Percentiles rank a stretch among this genome's conserved stretches.
These are phyloP conservation scores for Lasioglossum leucozonium DNA, from an alignment of 2,888 invertebrate species.

Conservation along the genomic window DNA sequence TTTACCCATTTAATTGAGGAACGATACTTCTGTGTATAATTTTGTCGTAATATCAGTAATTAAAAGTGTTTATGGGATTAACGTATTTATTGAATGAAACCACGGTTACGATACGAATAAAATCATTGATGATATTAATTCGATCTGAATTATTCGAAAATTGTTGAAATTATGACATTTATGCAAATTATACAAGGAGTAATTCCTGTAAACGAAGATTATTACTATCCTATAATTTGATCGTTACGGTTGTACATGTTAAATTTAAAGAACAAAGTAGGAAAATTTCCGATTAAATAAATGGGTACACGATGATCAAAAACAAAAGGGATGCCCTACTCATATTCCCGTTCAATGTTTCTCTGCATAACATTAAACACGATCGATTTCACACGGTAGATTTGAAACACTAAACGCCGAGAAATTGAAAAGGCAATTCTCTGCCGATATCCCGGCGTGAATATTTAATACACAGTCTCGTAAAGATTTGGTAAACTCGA, in stretches of 20 bases:
- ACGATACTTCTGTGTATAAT: not conserved
- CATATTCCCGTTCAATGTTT: not conserved
- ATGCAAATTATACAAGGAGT: no score
- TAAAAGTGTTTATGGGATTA: not conserved
- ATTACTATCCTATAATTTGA: not conserved
- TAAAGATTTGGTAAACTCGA: not conserved
- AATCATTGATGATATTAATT: not conserved
- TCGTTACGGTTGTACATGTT: not conserved
- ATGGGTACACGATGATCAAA: no score
- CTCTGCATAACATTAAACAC: not conserved
- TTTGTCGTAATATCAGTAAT: not conserved
- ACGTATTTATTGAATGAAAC: not conserved
- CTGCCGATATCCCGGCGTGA: not conserved
- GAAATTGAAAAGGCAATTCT: not conserved
- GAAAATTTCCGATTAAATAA: no score
- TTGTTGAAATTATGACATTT: no score
- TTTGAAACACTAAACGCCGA: not conserved
- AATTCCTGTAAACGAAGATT: not conserved
- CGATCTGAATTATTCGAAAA: no score
- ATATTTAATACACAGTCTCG: not conserved
- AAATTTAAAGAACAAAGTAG: no score
- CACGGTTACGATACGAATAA: not conserved
- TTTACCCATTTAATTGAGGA: not conserved
- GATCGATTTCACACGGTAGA: not conserved
- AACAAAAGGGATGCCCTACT: not conserved